Evolutionary conservation across 2,888 invertebrate genomes (phyloP).

Genomic region (Fragum whitleyi): DNA sequence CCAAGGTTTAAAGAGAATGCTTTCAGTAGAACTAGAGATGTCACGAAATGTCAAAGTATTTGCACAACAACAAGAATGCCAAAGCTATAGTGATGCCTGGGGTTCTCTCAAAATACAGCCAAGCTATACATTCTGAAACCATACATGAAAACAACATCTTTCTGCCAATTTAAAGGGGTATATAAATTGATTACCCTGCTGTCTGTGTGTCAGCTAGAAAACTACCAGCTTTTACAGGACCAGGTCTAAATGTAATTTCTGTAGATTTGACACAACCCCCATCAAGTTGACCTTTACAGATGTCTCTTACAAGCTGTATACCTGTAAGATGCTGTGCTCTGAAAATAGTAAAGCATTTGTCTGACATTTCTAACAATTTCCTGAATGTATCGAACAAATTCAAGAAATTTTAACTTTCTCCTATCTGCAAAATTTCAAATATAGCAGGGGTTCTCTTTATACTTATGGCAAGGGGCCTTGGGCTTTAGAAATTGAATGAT

Average conservation of each 20-base stretch:
- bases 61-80: no score
- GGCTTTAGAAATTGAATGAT: neutral
- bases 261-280: constrained; percentile 92
- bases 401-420: neutral
- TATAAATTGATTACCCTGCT: constrained; percentile 89
- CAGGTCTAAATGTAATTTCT: constrained; percentile 91
- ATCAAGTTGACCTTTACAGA: constrained; percentile 90
- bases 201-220: constrained; percentile 92
- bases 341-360: no score
- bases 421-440: neutral
- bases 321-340: constrained; percentile 87
- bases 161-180: no score
- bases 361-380: no score
- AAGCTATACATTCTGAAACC: no score
- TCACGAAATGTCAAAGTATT: no score
- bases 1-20: no score
- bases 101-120: no score
- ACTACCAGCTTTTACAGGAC: constrained; percentile 87
- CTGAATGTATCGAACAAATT: neutral
- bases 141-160: no score
- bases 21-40: no score
- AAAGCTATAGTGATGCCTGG: no score
- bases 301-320: constrained; percentile 90
- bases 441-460: neutral
- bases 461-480: no score